phyloP scores from a whole-genome alignment of 2,797 vertebrate species.

The Helarctos malayanus region DNA sequence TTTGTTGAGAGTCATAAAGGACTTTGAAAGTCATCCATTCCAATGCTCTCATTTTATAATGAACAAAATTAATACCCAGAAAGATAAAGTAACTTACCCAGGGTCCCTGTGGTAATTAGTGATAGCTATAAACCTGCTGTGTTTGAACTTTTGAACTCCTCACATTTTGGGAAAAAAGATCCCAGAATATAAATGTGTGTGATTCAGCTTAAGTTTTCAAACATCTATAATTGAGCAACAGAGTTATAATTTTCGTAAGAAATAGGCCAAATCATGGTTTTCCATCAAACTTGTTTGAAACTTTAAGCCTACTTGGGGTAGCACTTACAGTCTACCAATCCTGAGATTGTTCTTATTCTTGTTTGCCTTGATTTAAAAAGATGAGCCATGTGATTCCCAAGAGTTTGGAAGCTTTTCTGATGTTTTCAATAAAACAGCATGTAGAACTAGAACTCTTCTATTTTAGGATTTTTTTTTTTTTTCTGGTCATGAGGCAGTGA shows the following conservation, averaged over 20 bases:
- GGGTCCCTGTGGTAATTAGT: slow-evolving; percentile 19
- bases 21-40: slow-evolving; percentile 40
- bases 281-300: slow-evolving; percentile 53
- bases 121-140: slow-evolving; percentile 37
- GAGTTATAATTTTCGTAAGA: slow-evolving; percentile 76
- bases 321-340: neutral
- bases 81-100: slow-evolving; percentile 49
- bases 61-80: slow-evolving; percentile 68
- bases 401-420: slow-evolving; percentile 57
- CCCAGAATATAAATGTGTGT: slow-evolving; percentile 63
- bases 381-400: slow-evolving; percentile 29
- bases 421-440: slow-evolving; percentile 67
- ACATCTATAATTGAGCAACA: slow-evolving; percentile 41
- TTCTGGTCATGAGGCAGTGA: slow-evolving; percentile 29
- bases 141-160: slow-evolving; percentile 71
- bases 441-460: slow-evolving; percentile 46
- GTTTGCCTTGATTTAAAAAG: slow-evolving; percentile 61
- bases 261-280: slow-evolving; percentile 53
- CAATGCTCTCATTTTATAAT: slow-evolving; percentile 57
- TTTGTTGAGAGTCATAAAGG: slow-evolving; percentile 46
- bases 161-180: slow-evolving; percentile 59
- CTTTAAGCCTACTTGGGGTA: slow-evolving; percentile 1
- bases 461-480: slow-evolving; percentile 51
- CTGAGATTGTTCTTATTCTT: slow-evolving; percentile 7
- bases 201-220: slow-evolving; percentile 66